Conservation (phyloP, 2,888 invertebrate genomes). For the Ferrisia virgata region DNA sequence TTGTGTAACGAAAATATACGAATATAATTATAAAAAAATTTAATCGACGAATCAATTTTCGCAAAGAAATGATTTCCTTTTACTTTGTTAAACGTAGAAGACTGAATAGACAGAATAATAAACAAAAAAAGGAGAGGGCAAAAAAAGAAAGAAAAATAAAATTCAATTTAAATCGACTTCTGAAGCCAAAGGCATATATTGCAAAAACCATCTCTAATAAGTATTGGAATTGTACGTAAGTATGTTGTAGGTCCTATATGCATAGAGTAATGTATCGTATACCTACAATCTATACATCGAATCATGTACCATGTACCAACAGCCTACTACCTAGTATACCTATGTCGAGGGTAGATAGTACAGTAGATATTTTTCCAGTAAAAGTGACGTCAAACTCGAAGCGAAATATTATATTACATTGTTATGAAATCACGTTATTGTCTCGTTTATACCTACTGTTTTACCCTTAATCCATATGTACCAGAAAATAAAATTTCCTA, state of each 20-base stretch:
- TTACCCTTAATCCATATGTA: background rate
- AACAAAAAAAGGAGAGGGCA: background rate
- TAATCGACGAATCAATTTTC: no score
- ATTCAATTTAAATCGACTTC: background rate
- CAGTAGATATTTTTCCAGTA: background rate
- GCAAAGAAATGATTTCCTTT: no score
- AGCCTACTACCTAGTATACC: background rate
- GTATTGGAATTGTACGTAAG: background rate
- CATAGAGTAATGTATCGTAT: background rate
- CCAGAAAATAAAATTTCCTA: background rate
- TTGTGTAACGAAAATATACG: no score
- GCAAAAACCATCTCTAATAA: background rate
- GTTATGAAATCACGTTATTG: background rate
- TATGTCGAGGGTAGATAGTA: background rate
- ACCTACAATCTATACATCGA: background rate
- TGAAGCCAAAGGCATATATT: background rate
- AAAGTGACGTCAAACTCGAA: background rate
- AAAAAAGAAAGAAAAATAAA: background rate
- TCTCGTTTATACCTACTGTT: background rate
- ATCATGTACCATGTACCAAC: background rate
- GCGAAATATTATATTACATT: conserved; percentile 14
- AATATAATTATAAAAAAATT: no score
- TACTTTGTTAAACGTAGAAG: no score
- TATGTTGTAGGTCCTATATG: background rate
- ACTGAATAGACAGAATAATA: background rate